These are phyloP conservation scores for Apodemia mormo DNA, from an alignment of 2,888 invertebrate species.

Conservation along the genomic window DNA sequence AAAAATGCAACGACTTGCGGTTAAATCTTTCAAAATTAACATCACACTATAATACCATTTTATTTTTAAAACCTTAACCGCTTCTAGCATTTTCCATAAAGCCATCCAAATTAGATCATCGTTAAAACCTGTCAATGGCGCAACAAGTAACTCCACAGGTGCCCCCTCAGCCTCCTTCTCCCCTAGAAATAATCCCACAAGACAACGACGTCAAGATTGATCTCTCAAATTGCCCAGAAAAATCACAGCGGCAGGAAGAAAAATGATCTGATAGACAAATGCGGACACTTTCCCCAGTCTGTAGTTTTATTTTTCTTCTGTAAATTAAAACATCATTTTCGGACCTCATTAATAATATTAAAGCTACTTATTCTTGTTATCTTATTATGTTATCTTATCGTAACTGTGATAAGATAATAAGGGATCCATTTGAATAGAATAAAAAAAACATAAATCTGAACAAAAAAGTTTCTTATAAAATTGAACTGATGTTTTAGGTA, in stretches of 20 bases:
- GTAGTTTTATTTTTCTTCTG: background rate
- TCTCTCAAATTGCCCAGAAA: conserved; percentile 38
- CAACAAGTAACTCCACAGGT: conserved; percentile 55
- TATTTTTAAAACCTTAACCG: background rate
- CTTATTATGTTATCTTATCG: background rate
- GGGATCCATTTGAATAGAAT: no score
- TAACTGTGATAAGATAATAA: no score
- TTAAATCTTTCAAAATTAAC: no score
- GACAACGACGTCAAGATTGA: conserved; percentile 58
- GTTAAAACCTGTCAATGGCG: conserved; percentile 28
- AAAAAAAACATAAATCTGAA: no score
- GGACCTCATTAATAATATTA: background rate
- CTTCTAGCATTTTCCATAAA: background rate
- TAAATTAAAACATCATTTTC: background rate
- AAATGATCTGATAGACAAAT: conserved; percentile 6
- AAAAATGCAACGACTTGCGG: no score
- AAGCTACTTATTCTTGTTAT: background rate
- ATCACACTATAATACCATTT: background rate
- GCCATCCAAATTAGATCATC: conserved; percentile 24
- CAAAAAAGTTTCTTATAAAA: no score
- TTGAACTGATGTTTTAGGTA: no score
- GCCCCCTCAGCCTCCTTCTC: conserved; percentile 30
- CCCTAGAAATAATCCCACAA: conserved; percentile 54
- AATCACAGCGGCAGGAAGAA: conserved; percentile 11
- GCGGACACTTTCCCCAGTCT: background rate